These are phyloP conservation scores for Salmo trutta DNA, from an alignment of 2,797 vertebrate species.

Conservation along the genomic window DNA sequence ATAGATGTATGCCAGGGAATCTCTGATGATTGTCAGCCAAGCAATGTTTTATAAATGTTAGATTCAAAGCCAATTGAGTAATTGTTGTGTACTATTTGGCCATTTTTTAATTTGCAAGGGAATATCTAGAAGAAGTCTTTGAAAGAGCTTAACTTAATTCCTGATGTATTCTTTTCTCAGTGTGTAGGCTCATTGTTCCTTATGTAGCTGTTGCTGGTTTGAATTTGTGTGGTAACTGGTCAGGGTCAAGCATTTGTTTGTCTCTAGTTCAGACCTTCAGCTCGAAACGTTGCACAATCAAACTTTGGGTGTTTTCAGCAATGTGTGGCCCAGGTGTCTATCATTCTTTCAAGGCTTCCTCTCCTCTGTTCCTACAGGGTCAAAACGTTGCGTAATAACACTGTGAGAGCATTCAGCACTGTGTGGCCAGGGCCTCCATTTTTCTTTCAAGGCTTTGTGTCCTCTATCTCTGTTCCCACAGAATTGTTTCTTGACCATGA, in stretches of 20 bases:
- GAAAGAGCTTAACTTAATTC: neutral
- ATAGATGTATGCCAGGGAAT: neutral
- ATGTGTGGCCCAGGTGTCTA: neutral
- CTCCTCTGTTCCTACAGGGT: neutral
- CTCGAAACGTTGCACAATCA: neutral
- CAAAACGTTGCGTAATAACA: neutral
- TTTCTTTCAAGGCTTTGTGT: neutral
- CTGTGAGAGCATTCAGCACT: neutral
- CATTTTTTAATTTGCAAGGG: neutral
- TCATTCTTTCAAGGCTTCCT: neutral
- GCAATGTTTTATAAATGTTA: neutral
- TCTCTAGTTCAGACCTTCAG: neutral
- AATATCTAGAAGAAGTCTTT: neutral
- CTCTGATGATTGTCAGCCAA: neutral
- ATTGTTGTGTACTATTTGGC: neutral
- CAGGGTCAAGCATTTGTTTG: neutral
- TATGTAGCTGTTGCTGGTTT: neutral
- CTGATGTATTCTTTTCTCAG: neutral
- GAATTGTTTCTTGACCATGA: constrained; percentile 97
- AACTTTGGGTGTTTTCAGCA: neutral
- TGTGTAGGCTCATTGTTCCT: neutral
- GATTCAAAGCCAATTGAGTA: neutral
- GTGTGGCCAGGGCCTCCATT: neutral
- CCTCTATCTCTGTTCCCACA: constrained; percentile 48
- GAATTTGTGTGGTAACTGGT: neutral